Base-by-base conservation (phyloP, 2,888 invertebrate genomes). In the Temnothorax rugatulus region DNA sequence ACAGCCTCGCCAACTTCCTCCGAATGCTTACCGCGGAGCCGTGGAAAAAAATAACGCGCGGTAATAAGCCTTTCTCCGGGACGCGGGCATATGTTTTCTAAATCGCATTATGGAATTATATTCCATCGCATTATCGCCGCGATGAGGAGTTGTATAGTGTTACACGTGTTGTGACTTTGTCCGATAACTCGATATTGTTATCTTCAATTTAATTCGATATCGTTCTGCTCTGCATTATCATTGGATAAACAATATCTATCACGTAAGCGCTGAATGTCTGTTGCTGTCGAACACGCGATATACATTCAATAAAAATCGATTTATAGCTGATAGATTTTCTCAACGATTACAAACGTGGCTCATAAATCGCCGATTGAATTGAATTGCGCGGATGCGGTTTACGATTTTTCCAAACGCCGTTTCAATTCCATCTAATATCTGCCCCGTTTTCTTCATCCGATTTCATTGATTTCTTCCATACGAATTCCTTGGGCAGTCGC, bases 361-460 rank as follows among this genome's bases (percentile, higher is more conserved):
- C 18, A 44, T 69, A 71, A 69, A 52, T 73, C 74, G 44, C 47
- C 15, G 47, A 41, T 21, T 18, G 15, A 57, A 79, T 79, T 79
- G 59, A 73, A 81, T 25, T 81, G 8, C 44, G 15, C n/a, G 54
- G 29, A 29, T 38, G 66, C 38, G 64, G 47, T 34, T 59, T 73
- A 34, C 13, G 47, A 79, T 79, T 79, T 73, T 79, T 79, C 84
- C 52, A 41, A 57, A 41, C 29, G n/a, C n/a, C 25, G 13, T 41
- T 68, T 68, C 86, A 84, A 87, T 88, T 84, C 84, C 76, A 77
- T 82, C 75, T 71, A 52, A n/a, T 57, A 57, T 18, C 76, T 21
- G 41, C 21, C 18, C 15, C 29, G 15, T 54, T 50, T 54, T 41
- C 47, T 63, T 15, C 47, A 9, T 21, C 1, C 25, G 18, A 13